These are phyloP conservation scores for Herpetotheres cachinnans DNA, from an alignment of 2,113 vertebrate genomes.

Conservation along the genomic window DNA sequence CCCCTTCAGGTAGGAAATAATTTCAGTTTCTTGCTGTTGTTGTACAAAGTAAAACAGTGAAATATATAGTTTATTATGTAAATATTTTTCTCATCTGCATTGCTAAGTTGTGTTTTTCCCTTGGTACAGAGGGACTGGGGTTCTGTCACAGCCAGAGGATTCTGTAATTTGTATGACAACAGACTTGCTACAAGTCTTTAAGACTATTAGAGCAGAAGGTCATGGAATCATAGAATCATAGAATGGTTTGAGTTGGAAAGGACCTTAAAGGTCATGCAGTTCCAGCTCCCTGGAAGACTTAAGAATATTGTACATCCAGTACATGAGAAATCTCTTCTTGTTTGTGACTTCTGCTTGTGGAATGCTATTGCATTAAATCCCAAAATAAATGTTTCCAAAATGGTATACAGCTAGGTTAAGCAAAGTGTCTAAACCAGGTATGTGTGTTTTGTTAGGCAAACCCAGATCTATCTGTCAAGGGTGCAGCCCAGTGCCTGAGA, in stretches of 20 bases:
- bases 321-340: background rate
- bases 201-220: background rate
- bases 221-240: no score
- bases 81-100: background rate
- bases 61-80: background rate
- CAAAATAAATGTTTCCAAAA: background rate
- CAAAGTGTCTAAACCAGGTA: background rate
- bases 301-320: rapidly evolving
- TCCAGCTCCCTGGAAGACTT: background rate
- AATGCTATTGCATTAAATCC: background rate
- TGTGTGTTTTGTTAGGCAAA: background rate
- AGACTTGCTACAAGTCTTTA: background rate
- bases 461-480: rapidly evolving
- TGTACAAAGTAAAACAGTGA: background rate
- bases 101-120: background rate
- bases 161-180: background rate
- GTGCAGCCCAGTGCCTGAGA: background rate
- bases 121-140: background rate
- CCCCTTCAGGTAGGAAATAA: background rate
- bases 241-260: no score
- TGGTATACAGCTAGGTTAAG: background rate
- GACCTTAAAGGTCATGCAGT: no score
- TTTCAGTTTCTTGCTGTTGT: background rate
- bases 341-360: background rate
- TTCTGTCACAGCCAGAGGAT: background rate